A percentile compares a stretch with the other conserved stretches of the same genome.
Evolutionary conservation across 2,888 invertebrate genomes (phyloP).

Genomic region (Tigriopus californicus): DNA sequence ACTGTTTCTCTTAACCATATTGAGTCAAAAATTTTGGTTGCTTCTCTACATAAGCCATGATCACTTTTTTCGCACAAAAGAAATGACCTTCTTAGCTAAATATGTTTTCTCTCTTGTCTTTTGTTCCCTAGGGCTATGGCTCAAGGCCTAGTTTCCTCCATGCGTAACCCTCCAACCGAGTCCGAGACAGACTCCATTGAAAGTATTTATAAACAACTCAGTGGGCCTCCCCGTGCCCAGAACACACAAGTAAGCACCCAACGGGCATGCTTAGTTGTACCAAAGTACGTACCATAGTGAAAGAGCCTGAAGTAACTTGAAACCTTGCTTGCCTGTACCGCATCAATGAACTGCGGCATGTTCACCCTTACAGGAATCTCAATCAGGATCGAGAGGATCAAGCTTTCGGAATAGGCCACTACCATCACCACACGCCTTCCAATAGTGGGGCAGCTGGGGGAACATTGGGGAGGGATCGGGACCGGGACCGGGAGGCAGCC

Average conservation of each 20-base stretch:
- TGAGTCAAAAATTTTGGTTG: no score
- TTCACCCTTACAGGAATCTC: not conserved
- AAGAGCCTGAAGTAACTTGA: no score
- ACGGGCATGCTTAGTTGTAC: no score
- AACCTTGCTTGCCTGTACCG: no score
- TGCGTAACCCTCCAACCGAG: not conserved
- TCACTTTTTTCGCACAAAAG: not conserved
- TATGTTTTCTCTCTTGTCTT: not conserved
- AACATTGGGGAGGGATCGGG: not conserved
- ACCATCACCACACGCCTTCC: constrained; percentile 8
- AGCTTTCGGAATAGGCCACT: constrained; percentile 8
- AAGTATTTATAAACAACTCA: constrained; percentile 7
- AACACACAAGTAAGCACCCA: not conserved
- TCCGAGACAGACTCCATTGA: constrained; percentile 14
- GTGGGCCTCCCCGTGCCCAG: not conserved
- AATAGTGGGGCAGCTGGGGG: not conserved
- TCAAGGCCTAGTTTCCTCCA: no score
- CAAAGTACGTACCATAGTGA: no score
- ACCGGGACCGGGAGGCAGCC: no score
- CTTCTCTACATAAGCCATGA: no score
- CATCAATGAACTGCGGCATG: no score
- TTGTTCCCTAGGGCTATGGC: no score
- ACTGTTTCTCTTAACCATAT: not conserved
- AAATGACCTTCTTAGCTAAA: not conserved
- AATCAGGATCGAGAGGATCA: constrained; percentile 8